A percentile compares a stretch with the other conserved stretches of the same genome.
Conservation (phyloP, 1,140 invertebrate species). For the Trichoplusia ni region DNA sequence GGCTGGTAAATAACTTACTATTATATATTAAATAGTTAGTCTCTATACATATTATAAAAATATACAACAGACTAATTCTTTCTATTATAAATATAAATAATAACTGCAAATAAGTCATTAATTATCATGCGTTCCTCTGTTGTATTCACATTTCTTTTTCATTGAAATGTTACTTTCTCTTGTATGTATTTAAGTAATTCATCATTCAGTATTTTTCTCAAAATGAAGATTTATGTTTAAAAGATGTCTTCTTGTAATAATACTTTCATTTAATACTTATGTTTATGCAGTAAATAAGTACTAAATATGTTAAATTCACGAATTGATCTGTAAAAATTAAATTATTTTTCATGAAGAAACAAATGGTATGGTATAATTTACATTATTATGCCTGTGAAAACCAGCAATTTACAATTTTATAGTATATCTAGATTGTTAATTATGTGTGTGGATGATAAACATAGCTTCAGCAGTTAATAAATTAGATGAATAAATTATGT, state of each 20-base stretch:
- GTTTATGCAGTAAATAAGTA: not conserved
- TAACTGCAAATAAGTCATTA: too few species aligned
- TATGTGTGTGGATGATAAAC: slow-evolving; percentile 12
- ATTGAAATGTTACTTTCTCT: too few species aligned
- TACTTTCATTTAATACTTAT: slow-evolving; percentile 3
- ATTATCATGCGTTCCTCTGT: too few species aligned
- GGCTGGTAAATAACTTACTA: too few species aligned
- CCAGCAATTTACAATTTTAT: slow-evolving; percentile 4
- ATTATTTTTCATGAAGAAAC: not conserved
- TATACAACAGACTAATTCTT: too few species aligned
- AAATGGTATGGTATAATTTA: not conserved
- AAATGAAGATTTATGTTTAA: too few species aligned
- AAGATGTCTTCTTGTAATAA: not conserved
- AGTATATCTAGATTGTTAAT: slow-evolving; percentile 23
- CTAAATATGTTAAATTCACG: slow-evolving; percentile 11
- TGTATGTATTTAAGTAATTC: too few species aligned
- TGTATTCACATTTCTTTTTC: too few species aligned
- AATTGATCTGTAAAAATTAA: slow-evolving; percentile 11
- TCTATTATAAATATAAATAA: too few species aligned
- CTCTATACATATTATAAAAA: too few species aligned
- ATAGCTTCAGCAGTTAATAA: slow-evolving; percentile 31
- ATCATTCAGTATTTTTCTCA: too few species aligned
- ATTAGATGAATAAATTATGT: slow-evolving; percentile 55
- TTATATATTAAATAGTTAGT: too few species aligned
- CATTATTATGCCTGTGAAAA: slow-evolving; percentile 9